These are phyloP conservation scores for Aphelocoma californica DNA, from an alignment of 2,797 vertebrate genomes.

Conservation along the genomic window DNA sequence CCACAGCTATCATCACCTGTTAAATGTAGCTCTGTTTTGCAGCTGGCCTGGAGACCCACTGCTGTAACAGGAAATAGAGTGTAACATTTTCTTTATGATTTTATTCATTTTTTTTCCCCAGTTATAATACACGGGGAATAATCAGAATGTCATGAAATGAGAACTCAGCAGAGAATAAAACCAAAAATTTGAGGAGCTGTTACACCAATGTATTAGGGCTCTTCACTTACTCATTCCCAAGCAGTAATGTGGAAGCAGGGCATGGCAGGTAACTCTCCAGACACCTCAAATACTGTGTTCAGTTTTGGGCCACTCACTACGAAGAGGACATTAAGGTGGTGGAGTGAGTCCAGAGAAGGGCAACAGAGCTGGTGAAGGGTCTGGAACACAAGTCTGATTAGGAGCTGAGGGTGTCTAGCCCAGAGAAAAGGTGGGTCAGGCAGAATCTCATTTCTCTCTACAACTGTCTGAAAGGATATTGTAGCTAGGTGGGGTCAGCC, in stretches of 20 bases:
- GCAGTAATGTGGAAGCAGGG: not conserved
- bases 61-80: not conserved
- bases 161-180: not conserved
- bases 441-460: not conserved
- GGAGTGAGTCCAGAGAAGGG: rapidly evolving
- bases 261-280: not conserved
- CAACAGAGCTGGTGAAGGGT: not conserved
- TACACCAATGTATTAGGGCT: not conserved
- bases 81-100: not conserved
- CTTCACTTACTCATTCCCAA: not conserved
- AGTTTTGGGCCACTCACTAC: not conserved
- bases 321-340: not conserved
- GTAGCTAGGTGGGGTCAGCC: not conserved
- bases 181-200: not conserved
- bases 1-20: not conserved
- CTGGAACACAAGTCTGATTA: not conserved
- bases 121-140: not conserved
- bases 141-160: not conserved
- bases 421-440: not conserved
- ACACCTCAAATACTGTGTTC: too few species aligned
- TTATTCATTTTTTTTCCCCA: not conserved
- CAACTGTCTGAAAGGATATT: not conserved
- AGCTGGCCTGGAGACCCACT: not conserved
- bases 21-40: not conserved
- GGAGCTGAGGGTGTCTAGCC: not conserved